These are phyloP conservation scores for Zapornia atra DNA, from an alignment of 2,113 vertebrate species.

Conservation along the genomic window DNA sequence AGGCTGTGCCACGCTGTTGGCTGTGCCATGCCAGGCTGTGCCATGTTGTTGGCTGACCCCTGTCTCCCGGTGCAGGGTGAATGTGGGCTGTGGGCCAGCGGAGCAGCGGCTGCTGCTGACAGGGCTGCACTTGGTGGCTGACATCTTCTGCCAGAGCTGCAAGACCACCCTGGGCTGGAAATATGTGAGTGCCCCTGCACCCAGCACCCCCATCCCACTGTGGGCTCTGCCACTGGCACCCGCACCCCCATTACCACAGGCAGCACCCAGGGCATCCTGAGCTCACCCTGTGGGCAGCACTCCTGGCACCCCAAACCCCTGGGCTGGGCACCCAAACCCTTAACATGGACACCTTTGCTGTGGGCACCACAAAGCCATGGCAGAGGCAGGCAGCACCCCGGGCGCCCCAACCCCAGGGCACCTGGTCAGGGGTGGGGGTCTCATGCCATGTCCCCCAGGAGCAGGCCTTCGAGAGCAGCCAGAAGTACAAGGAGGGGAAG, in stretches of 20 bases:
- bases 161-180: conserved; percentile 79
- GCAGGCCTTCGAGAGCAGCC: conserved; percentile 83
- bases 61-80: conserved; percentile 67
- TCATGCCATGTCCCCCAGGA: conserved; percentile 51
- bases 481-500: conserved; percentile 84
- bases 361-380: no score
- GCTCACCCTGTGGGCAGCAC: no score
- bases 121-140: conserved; percentile 77
- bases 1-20: background rate
- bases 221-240: background rate
- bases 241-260: background rate
- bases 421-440: background rate
- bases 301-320: no score
- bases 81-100: conserved; percentile 76
- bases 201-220: background rate
- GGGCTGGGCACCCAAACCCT: background rate
- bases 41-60: background rate
- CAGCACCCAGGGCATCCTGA: background rate
- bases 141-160: conserved; percentile 79
- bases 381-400: no score
- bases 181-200: conserved; percentile 67
- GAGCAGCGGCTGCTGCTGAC: conserved; percentile 79
- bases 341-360: no score
- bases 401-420: no score
- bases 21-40: background rate